Evolutionary conservation across 2,113 vertebrate species (phyloP).

Genomic region (Agelaius tricolor): DNA sequence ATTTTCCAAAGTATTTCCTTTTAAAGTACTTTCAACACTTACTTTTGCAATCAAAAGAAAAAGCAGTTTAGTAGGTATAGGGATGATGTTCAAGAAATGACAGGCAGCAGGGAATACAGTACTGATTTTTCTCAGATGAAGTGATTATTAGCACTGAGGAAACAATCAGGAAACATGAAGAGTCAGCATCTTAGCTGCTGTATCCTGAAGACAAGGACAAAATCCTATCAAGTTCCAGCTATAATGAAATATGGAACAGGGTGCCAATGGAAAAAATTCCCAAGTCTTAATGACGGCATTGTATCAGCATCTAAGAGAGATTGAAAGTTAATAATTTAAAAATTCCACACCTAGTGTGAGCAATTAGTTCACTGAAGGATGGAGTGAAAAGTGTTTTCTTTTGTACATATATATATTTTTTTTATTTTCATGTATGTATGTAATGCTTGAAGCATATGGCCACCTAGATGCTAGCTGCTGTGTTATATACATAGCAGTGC

Average conservation of each 20-base stretch:
- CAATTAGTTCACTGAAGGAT: background rate
- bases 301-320: background rate
- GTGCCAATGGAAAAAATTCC: background rate
- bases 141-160: constrained; percentile 16
- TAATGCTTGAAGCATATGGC: background rate
- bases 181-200: constrained; percentile 14
- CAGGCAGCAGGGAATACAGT: background rate
- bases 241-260: background rate
- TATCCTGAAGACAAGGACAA: constrained; percentile 37
- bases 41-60: background rate
- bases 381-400: background rate
- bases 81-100: background rate
- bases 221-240: background rate
- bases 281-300: background rate
- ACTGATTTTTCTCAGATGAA: constrained; percentile 21
- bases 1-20: background rate
- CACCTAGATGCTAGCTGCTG: constrained; percentile 18
- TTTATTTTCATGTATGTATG: background rate
- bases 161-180: background rate
- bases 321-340: background rate
- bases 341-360: background rate
- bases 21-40: background rate
- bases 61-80: background rate
- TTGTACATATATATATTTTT: background rate
- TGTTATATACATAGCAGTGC: background rate